A percentile compares a stretch with the other conserved stretches of the same genome.
These are phyloP conservation scores for Fregetta grallaria DNA, from an alignment of 2,113 vertebrate genomes.

Conservation along the genomic window DNA sequence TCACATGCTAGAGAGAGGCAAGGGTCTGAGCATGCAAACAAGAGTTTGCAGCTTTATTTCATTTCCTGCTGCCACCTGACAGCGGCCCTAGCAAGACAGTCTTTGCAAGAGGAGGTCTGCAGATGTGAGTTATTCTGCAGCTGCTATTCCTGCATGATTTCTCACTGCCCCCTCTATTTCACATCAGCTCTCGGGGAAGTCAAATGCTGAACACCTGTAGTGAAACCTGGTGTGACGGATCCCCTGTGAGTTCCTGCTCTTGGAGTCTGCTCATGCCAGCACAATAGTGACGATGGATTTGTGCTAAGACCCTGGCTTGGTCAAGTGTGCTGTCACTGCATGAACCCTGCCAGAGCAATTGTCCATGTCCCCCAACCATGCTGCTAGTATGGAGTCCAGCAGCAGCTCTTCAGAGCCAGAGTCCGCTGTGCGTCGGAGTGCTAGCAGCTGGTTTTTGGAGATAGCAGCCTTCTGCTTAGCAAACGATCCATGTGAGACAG, in stretches of 20 bases:
- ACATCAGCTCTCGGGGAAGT: neutral
- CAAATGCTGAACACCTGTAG: neutral
- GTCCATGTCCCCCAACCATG: neutral
- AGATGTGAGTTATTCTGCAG: neutral
- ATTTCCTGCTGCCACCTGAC: neutral
- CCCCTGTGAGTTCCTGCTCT: neutral
- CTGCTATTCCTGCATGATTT: neutral
- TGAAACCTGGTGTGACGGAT: neutral
- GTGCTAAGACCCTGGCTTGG: neutral
- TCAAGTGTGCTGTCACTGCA: neutral
- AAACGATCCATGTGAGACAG: neutral
- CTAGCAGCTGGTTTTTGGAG: neutral
- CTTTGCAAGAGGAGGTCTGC: neutral
- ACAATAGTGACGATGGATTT: accelerated
- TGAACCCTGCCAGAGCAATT: neutral
- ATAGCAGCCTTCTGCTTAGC: neutral
- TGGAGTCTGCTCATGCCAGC: neutral
- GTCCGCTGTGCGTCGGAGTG: neutral
- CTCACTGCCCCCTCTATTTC: neutral
- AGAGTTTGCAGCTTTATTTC: neutral
- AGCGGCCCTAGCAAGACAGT: neutral
- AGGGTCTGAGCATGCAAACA: neutral
- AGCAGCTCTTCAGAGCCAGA: neutral
- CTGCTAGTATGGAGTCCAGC: neutral
- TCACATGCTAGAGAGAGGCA: neutral